Base-by-base conservation (phyloP, 2,888 invertebrate species). In the Matsumyia berberina region DNA sequence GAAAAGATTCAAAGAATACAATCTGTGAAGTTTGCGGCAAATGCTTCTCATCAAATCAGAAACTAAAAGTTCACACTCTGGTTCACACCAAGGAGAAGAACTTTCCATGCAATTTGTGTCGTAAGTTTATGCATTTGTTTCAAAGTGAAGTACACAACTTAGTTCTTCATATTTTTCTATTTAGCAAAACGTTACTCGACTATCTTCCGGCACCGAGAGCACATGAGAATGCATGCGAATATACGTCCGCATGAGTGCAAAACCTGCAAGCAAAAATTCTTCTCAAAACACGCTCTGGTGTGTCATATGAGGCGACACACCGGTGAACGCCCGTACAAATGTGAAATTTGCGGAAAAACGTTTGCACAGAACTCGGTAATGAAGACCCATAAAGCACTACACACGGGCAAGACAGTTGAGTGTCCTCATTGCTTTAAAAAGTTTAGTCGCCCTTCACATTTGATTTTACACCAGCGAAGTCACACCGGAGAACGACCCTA, bases 401-500 rank as follows among this genome's bases (percentile, higher is more conserved):
- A 88, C 57, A 87, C 86, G 3, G 88, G 88, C 11, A 88, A 88
- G 62, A 87, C 86, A 0, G 77, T 86, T 17, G 86, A 88, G 69
- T 89, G 89, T 80, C 64, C 86, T 7, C 37, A 86, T 4, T 88
- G 89, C 58, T 77, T 86, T 17, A 87, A 87, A 15, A 88, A 81
- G 57, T 88, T 89, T 33, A 87, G 88, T 55, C 88, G 88, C 6
- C 80, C 86, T 5, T 88, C 88, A 0, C 87, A 88, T 55, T 60
- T 88, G 15, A 87, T 87, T 73, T 57, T 88, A 0, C 88, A 89
- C 78, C 58, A 81, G 60, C 82, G 88, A 8, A 77, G 82, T 9
- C 88, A 89, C 62, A 87, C 87, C 1, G 88, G 88, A 12, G 82
- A 87, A 35, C 73, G 87, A 9, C 88, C 89, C 9, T 89, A 88